Conservation (phyloP, 2,113 vertebrate species). For the Entelurus aequoreus region DNA sequence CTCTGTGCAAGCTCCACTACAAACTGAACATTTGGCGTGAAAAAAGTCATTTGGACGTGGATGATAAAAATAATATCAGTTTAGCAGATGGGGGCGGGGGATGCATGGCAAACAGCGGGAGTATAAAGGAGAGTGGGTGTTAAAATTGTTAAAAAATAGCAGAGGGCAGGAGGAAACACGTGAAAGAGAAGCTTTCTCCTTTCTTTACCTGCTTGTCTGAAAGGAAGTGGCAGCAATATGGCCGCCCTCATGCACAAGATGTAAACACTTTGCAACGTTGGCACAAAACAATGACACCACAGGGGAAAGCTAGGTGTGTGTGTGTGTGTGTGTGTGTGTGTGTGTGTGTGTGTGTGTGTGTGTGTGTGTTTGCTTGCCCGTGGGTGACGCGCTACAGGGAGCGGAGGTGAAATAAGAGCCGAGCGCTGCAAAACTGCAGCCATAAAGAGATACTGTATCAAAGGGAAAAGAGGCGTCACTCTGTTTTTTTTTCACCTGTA, state of each 20-base stretch:
- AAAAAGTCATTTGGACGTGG: conserved; percentile 10
- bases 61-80: conserved; percentile 56
- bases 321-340: conserved; percentile 1
- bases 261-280: conserved; percentile 70
- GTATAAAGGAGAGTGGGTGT: conserved; percentile 34
- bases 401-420: conserved; percentile 51
- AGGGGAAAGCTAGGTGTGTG: conserved; percentile 45
- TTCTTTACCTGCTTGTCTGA: neutral
- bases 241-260: conserved; percentile 70
- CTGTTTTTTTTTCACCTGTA: neutral
- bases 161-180: conserved; percentile 57
- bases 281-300: conserved; percentile 71
- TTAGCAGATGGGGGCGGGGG: conserved; percentile 48
- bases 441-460: conserved; percentile 21
- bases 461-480: conserved; percentile 4
- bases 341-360: no score
- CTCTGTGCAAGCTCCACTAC: no score
- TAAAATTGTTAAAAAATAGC: conserved; percentile 59
- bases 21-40: neutral
- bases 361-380: neutral
- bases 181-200: conserved; percentile 45
- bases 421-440: conserved; percentile 25
- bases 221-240: conserved; percentile 45
- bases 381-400: conserved; percentile 58
- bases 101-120: conserved; percentile 41